Evolutionary conservation across 2,797 vertebrate species (phyloP).

Genomic region (Esox lucius): DNA sequence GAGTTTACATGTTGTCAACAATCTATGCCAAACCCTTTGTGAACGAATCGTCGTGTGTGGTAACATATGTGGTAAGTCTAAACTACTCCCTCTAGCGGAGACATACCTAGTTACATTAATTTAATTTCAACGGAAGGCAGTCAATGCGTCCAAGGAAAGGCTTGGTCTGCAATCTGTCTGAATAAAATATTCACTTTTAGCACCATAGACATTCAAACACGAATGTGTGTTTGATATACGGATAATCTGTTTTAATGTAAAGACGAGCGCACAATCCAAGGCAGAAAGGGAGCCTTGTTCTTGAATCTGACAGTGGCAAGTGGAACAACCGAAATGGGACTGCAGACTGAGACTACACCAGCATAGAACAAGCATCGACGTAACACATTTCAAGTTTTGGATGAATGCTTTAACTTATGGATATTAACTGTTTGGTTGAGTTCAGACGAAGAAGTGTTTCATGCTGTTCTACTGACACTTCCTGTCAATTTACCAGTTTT

Average conservation of each 20-base stretch:
- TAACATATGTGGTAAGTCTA: neutral
- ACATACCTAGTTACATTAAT: slow-evolving; percentile 18
- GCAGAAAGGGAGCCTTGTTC: neutral
- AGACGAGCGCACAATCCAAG: neutral
- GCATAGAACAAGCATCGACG: neutral
- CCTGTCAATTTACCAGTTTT: neutral
- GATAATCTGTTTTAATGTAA: neutral
- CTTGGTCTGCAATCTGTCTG: neutral
- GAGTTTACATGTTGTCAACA: neutral
- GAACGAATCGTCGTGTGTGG: too few species aligned
- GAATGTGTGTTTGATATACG: neutral
- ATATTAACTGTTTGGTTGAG: neutral
- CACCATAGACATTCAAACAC: neutral
- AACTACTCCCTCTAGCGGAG: slow-evolving; percentile 30
- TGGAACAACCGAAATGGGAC: neutral
- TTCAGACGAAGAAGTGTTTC: neutral
- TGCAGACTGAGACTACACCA: neutral
- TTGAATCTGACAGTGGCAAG: neutral
- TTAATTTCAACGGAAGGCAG: slow-evolving; percentile 15
- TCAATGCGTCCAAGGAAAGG: neutral
- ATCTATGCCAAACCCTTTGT: too few species aligned
- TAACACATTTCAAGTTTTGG: slow-evolving; percentile 5
- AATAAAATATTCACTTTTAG: neutral
- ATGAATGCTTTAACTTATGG: neutral
- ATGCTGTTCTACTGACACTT: neutral